These are phyloP conservation scores for Mesorhabditis sp. DNA, from an alignment of 2,888 invertebrate species.

Conservation along the genomic window DNA sequence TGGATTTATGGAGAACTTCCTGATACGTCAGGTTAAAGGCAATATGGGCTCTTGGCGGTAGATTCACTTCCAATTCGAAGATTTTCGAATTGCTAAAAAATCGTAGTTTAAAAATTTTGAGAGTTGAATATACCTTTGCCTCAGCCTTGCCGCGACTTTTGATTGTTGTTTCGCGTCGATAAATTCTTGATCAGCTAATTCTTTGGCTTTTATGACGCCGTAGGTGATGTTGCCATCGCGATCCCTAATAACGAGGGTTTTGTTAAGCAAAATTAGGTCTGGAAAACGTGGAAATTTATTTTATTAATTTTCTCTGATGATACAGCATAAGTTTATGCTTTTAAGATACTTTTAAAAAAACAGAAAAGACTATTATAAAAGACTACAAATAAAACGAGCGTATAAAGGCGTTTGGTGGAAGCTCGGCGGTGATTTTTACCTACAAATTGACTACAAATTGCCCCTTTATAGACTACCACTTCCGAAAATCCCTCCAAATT, in stretches of 20 bases:
- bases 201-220: slow-evolving; percentile 55
- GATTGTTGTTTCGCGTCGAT: slow-evolving; percentile 45
- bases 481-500: slow-evolving; percentile 9
- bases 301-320: not conserved
- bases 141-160: slow-evolving; percentile 52
- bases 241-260: slow-evolving; percentile 12
- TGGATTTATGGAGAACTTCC: slow-evolving; percentile 69
- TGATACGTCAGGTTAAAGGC: slow-evolving; percentile 74
- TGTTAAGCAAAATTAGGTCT: not conserved
- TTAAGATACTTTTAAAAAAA: too few species aligned
- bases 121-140: slow-evolving; percentile 9
- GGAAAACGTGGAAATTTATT: not conserved
- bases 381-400: slow-evolving; percentile 13
- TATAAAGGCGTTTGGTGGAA: slow-evolving; percentile 16
- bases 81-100: slow-evolving; percentile 13
- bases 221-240: slow-evolving; percentile 14
- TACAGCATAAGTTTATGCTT: too few species aligned
- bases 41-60: slow-evolving; percentile 59
- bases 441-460: not conserved
- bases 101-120: not conserved
- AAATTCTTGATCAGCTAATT: slow-evolving; percentile 46
- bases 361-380: too few species aligned
- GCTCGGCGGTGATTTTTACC: slow-evolving; percentile 14
- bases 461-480: slow-evolving; percentile 7
- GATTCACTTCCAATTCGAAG: slow-evolving; percentile 18